Evolutionary conservation across 2,113 vertebrate genomes (phyloP), one percentile per base, ranked within the genome.

Genomic region (Pygoscelis antarcticus): DNA sequence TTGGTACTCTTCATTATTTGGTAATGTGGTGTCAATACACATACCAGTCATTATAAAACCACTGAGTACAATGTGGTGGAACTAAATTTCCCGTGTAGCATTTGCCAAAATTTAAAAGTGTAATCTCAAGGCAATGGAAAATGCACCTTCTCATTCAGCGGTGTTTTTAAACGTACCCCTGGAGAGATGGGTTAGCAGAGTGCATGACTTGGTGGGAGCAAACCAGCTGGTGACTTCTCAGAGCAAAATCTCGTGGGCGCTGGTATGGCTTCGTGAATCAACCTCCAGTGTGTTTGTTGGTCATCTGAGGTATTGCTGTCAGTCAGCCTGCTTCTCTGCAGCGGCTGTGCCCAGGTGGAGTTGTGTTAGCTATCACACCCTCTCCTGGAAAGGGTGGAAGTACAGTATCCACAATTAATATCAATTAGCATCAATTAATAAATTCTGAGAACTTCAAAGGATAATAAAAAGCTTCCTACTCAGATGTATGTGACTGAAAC

Each of bases 401-500:
- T 65, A 57, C 21, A 49, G 44, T 54, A 77, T 92, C 80, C 60
- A 42, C 52, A 77, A 44, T 49, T 77, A 46, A 25, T 62, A 66
- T 16, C 36, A 66, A 60, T 71, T 87, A 83, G 29, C 44, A 65
- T 61, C 44, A 58, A 47, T 38, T 44, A 62, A 61, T 51, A 34
- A 90, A 84, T 90, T 90, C 81, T 76, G 66, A 90, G 83, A 92
- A 88, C 81, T 75, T 83, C n/a, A 54, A 69, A 52, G 42, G 23
- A 27, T 58, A 86, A 30, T 76, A 20, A 95, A 88, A 84, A 18
- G 51, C 80, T 96, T 97, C 78, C 82, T 79, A 20, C 66, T 91
- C 78, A 61, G 36, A 85, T 80, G 19, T 61, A 68, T 11, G 81
- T 79, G 79, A 86, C 79, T 81, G 86, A 74, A 87, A 69, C 65